A percentile compares a stretch with the other conserved stretches of the same genome.
Conservation (phyloP, 2,797 vertebrate species). For the Xiphorhynchus erythropygius region DNA sequence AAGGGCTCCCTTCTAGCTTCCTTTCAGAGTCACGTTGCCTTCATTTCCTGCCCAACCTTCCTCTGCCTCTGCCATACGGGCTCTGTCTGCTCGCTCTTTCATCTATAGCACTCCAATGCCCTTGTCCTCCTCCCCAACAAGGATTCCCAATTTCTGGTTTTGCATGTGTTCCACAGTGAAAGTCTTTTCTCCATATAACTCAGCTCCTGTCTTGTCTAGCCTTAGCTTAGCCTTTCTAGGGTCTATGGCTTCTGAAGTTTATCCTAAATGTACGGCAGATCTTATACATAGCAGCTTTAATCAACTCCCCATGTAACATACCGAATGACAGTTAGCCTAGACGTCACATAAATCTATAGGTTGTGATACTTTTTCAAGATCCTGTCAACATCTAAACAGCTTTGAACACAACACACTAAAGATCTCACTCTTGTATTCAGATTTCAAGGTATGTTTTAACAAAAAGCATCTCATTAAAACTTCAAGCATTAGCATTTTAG, state of each 20-base stretch:
- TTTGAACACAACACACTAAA: background rate
- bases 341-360: background rate
- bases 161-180: background rate
- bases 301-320: accelerated
- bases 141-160: background rate
- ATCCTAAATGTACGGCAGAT: background rate
- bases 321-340: background rate
- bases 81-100: background rate
- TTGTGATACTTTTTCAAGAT: background rate
- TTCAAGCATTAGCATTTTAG: background rate
- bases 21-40: background rate
- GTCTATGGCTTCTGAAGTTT: background rate
- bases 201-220: background rate
- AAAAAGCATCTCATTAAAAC: background rate
- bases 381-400: background rate
- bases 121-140: background rate
- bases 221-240: background rate
- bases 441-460: background rate
- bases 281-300: background rate
- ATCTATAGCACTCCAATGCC: background rate
- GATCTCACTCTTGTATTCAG: background rate
- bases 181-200: background rate
- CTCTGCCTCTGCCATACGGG: background rate
- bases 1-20: background rate
- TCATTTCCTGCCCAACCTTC: background rate